Conservation (phyloP, 2,888 invertebrate species). For the Platycheirus rosarum region DNA sequence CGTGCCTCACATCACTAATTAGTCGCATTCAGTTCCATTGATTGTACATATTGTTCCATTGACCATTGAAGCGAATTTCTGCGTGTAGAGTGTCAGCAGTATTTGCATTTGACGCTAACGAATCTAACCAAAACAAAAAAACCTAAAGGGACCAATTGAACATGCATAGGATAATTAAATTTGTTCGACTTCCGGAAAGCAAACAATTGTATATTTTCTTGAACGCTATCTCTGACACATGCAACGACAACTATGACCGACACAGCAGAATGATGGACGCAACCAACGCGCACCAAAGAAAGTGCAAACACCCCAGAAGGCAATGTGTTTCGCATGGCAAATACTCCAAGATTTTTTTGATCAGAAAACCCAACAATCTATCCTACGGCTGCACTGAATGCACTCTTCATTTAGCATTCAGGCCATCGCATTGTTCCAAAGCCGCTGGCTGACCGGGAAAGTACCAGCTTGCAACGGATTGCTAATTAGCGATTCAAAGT, state of each 20-base stretch:
- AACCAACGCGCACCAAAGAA: slow-evolving; percentile 52
- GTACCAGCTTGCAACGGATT: slow-evolving; percentile 47
- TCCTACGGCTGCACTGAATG: neutral
- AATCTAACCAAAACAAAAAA: neutral
- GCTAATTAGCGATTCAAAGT: slow-evolving; percentile 59
- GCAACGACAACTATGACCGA: neutral
- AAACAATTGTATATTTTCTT: slow-evolving; percentile 7
- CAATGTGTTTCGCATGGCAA: slow-evolving; percentile 50
- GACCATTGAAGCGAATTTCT: slow-evolving; percentile 16
- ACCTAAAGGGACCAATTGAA: neutral
- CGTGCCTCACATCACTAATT: slow-evolving; percentile 60
- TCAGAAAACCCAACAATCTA: slow-evolving; percentile 20
- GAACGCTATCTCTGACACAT: slow-evolving; percentile 14
- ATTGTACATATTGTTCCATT: slow-evolving; percentile 14
- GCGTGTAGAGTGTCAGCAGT: neutral
- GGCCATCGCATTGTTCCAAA: neutral
- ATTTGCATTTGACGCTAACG: neutral
- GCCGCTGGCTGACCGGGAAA: slow-evolving; percentile 59
- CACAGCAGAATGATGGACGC: slow-evolving; percentile 7
- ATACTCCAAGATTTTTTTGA: neutral
- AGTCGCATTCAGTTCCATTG: slow-evolving; percentile 15
- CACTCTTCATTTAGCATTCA: slow-evolving; percentile 59
- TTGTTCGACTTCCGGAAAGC: slow-evolving; percentile 54
- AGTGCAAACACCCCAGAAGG: slow-evolving; percentile 62
- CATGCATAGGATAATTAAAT: slow-evolving; percentile 21